Evolutionary conservation across 1,140 invertebrate genomes (phyloP), one percentile per base, ranked within the genome.

Genomic region (Eupeodes corollae): DNA sequence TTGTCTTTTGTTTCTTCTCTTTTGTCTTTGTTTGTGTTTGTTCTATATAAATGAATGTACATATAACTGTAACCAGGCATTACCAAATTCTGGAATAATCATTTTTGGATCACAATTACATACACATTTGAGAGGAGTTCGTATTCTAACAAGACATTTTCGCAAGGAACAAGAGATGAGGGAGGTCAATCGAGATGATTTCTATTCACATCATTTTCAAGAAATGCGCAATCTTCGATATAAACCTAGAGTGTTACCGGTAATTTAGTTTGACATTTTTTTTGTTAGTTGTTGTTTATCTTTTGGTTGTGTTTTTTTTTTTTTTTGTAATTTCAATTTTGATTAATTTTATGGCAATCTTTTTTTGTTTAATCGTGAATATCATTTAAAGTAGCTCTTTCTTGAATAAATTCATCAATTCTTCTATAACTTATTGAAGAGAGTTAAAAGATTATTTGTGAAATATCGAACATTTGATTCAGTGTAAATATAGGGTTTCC

Each of bases 121-220:
- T 66, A 97, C 96, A 1, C 96, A 99, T 72, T 67, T 98, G 48
- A 93, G 92, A 0, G 96, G 95, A 2, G 76, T 79, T 1, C 70
- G 66, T 69, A 85, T 96, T 0, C 76, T 80, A 55, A 98, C 94
- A 1, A 79, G 86, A 42, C 93, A 98, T 61, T 74, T 90, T 43
- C 76, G 94, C 18, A 75, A 79, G 30, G 90, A 86, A 1, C 69
- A 77, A 2, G 83, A 86, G 59, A 69, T 98, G 37, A 79, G 83
- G 1, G 76, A 83, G 57, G 68, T 99, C 2, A 97, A 98, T 69
- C 73, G 83, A 46, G 96, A 99, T 66, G 80, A 94, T 65, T 95
- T 98, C 71, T 99, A 95, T 69, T 94, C 90, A 48, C 90, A 93
- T 10, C 94, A 98, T 73, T 99, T 96, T 70, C 96, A 99, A 72